Evolutionary conservation across 2,113 vertebrate genomes (phyloP), one percentile per base, ranked within the genome.

Genomic region (Peucedramus taeniatus): DNA sequence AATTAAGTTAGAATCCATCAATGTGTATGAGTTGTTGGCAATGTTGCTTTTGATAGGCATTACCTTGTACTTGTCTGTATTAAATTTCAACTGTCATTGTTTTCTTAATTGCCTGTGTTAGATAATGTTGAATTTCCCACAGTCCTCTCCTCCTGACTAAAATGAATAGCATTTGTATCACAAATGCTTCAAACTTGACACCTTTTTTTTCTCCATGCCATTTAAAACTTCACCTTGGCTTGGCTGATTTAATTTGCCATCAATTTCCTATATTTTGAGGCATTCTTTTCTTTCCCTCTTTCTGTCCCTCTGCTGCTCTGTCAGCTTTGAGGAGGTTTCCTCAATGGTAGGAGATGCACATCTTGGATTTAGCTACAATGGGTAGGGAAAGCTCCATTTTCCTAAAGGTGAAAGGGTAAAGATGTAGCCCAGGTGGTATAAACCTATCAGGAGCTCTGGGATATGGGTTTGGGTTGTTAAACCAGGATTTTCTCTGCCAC

Each of bases 1-100:
- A 94, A 93, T 96, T 94, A 93, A 97, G 96, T 97, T 97, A 89
- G 92, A 97, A 95, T 93, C 94, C 92, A 96, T 89, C 79, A 69
- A 6, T 88, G 93, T 90, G 87, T 95, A 92, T 93, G 95, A 95
- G 87, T 95, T 95, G 97, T 96, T 97, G 90, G 92, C 95, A 92
- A 89, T 91, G 96, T 90, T 96, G 65, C 95, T 97, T 97, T 95
- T 95, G 97, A 89, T 94, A 95, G 83, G 77, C 94, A 93, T 97
- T 96, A 83, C 92, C 94, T 96, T 97, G 81, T 86, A 93, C 91
- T 96, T 96, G 94, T 95, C 95, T 97, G 96, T 95, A 96, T 95
- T 96, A 97, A 96, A 96, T 97, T 97, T 97, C 95, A 97, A 95
- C 96, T 97, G 97, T 96, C 95, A 96, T 97, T 97, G 93, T 97